These are phyloP conservation scores for Microplitis manilae DNA, from an alignment of 2,888 invertebrate species.

Conservation along the genomic window DNA sequence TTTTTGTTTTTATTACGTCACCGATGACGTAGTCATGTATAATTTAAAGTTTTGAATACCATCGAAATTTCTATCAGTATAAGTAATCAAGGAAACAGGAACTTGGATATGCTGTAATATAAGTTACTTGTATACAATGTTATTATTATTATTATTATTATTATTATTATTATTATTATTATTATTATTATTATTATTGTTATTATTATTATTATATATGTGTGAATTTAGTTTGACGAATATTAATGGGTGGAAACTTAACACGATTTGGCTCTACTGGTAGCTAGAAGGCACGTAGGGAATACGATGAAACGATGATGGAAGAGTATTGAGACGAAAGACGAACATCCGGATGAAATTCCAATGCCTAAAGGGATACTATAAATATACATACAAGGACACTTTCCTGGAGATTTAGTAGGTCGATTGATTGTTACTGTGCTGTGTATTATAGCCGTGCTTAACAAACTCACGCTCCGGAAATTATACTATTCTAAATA, in stretches of 20 bases:
- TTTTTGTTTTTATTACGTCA: constrained; percentile 19
- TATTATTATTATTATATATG: background rate
- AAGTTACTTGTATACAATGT: background rate
- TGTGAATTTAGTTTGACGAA: constrained; percentile 13
- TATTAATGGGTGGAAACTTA: constrained; percentile 1
- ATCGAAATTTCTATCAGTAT: background rate
- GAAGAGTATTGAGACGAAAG: background rate
- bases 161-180: background rate
- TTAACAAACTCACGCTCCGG: background rate
- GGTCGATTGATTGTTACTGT: background rate
- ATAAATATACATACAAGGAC: background rate
- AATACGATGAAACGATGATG: constrained; percentile 6
- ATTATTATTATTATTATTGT: background rate
- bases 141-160: background rate
- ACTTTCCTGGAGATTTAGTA: constrained; percentile 1
- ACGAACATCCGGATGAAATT: constrained; percentile 20
- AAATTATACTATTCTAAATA: background rate
- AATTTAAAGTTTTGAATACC: background rate
- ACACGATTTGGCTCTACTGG: constrained; percentile 10
- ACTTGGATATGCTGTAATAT: background rate
- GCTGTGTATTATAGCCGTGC: background rate
- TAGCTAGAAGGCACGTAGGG: constrained; percentile 26
- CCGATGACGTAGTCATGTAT: constrained; percentile 9
- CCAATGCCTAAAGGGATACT: constrained; percentile 19
- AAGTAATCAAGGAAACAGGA: constrained; percentile 2